Evolutionary conservation across 2,113 vertebrate genomes (phyloP).

Genomic region (Echinops telfairi): DNA sequence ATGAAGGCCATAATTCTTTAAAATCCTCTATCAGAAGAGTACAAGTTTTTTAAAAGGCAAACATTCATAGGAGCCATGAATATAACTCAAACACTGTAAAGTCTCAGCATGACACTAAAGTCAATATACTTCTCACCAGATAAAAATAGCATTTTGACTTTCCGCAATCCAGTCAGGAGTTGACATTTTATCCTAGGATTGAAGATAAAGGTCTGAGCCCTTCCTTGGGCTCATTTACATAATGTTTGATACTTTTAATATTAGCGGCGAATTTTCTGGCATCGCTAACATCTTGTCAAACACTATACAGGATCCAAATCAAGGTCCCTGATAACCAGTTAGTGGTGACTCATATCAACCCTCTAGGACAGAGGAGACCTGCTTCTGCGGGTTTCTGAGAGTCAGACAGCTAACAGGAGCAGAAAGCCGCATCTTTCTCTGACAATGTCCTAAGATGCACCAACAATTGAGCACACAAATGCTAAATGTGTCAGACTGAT

Average conservation of each 20-base stretch:
- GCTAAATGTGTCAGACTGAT: background rate
- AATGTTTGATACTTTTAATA: background rate
- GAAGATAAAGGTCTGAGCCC: background rate
- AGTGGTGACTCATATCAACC: too few species aligned
- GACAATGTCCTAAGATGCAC: background rate
- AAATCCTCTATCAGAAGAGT: conserved; percentile 50
- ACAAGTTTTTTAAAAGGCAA: conserved; percentile 36
- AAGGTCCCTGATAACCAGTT: too few species aligned
- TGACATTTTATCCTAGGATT: background rate
- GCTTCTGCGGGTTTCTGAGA: too few species aligned
- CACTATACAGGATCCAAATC: too few species aligned
- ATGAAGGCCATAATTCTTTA: conserved; percentile 70
- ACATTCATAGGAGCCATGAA: conserved; percentile 13
- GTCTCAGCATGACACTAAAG: background rate
- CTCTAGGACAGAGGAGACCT: too few species aligned
- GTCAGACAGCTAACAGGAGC: too few species aligned
- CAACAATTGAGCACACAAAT: background rate
- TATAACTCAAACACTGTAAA: conserved; percentile 44
- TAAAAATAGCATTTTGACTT: background rate
- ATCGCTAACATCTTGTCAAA: background rate
- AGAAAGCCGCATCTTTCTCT: too few species aligned
- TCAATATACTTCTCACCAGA: background rate
- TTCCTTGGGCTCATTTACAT: background rate
- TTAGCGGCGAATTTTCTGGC: background rate
- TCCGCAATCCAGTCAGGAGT: background rate